These are phyloP conservation scores for Mus pahari DNA, from an alignment of 2,113 vertebrate species.

Conservation along the genomic window DNA sequence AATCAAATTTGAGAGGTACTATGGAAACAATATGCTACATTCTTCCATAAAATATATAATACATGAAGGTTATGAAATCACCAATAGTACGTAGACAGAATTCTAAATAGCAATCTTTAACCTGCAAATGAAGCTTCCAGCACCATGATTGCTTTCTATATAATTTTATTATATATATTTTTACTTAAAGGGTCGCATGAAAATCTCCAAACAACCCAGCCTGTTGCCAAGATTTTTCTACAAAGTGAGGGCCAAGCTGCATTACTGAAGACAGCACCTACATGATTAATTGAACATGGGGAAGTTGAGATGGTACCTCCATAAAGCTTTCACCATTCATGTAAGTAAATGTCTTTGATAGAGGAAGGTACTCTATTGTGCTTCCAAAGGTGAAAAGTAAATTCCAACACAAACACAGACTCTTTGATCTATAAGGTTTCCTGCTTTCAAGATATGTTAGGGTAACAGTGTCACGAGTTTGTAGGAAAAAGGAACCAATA, in stretches of 20 bases:
- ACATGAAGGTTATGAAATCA: background rate
- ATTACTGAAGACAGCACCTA: background rate
- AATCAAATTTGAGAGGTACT: background rate
- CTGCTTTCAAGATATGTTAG: background rate
- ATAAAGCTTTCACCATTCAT: background rate
- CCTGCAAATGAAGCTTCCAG: background rate
- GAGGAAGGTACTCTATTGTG: background rate
- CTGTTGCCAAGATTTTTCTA: background rate
- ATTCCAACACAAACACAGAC: background rate
- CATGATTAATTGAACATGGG: background rate
- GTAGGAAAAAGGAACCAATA: background rate
- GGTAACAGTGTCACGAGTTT: background rate
- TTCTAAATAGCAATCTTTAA: background rate
- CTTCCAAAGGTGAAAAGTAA: background rate
- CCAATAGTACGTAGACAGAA: background rate
- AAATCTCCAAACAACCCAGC: background rate
- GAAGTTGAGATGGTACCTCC: background rate
- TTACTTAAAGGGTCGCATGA: background rate
- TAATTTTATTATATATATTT: no score
- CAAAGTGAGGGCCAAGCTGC: background rate
- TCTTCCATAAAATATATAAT: background rate
- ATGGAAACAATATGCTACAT: background rate
- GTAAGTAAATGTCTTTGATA: background rate
- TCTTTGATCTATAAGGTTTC: background rate
- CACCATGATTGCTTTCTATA: background rate